Evolutionary conservation across 2,113 vertebrate species (phyloP).

Genomic region (Ochotona princeps): DNA sequence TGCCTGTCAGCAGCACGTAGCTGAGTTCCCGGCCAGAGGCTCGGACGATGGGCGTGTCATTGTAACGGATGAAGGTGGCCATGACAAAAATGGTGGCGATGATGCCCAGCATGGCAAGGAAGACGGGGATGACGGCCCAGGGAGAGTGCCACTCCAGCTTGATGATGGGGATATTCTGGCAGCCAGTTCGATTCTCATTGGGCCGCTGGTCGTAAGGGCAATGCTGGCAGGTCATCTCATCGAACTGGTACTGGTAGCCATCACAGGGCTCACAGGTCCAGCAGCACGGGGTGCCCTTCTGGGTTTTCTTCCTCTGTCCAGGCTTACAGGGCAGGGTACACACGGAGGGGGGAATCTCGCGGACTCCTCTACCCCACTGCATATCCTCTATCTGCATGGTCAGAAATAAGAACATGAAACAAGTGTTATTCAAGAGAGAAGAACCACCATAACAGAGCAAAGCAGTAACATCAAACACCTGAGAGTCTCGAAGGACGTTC

Average conservation of each 20-base stretch:
- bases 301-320: constrained; percentile 94
- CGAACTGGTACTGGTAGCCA: constrained; percentile 94
- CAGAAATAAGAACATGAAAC: constrained; percentile 42
- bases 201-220: constrained; percentile 94
- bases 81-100: constrained; percentile 95
- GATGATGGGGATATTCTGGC: constrained; percentile 93
- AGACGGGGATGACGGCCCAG: constrained; percentile 95
- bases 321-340: constrained; percentile 94
- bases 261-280: constrained; percentile 97
- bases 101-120: constrained; percentile 96
- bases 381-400: constrained; percentile 91
- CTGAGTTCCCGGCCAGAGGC: constrained; percentile 96
- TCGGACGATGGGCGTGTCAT: constrained; percentile 96
- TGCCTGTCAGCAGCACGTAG: constrained; percentile 95
- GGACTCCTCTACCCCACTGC: constrained; percentile 93
- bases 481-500: no score
- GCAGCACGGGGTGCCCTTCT: constrained; percentile 96
- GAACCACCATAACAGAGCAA: background rate
- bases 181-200: constrained; percentile 92
- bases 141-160: constrained; percentile 97
- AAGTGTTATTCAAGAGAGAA: constrained; percentile 41
- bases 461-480: rapidly evolving
- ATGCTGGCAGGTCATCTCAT: constrained; percentile 94
- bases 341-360: constrained; percentile 90
- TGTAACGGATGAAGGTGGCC: constrained; percentile 95